A percentile compares a stretch with the other conserved stretches of the same genome.
Evolutionary conservation across 2,797 vertebrate species (phyloP).

Genomic region (Petrocephalus sullivani): DNA sequence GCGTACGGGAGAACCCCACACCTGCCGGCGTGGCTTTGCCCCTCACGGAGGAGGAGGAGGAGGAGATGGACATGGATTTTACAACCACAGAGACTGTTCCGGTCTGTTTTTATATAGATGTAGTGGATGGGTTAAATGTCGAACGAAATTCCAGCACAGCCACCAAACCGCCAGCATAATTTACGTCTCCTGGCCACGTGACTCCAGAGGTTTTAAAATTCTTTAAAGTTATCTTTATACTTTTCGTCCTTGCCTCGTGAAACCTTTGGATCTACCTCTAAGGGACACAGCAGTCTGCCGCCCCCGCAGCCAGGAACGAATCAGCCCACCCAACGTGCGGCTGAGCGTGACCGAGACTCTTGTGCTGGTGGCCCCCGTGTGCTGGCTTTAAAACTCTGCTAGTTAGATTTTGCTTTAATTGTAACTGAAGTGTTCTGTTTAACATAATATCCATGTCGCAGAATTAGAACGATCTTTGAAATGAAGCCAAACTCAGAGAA

Average conservation of each 20-base stretch:
- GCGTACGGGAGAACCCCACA: background rate
- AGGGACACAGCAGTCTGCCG: background rate
- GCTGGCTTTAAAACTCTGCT: background rate
- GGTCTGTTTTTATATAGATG: background rate
- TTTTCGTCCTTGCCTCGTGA: background rate
- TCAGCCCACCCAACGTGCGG: background rate
- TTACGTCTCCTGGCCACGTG: background rate
- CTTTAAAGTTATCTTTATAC: background rate
- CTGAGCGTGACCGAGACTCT: background rate
- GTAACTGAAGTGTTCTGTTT: background rate
- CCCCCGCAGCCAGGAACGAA: background rate
- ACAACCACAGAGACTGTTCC: background rate
- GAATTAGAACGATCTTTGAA: background rate
- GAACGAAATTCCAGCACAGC: background rate
- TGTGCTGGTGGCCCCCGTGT: background rate
- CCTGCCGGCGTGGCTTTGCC: background rate
- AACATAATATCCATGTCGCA: background rate
- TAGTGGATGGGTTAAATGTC: background rate
- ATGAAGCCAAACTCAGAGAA: background rate
- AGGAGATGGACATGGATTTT: background rate
- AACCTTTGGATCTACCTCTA: constrained; percentile 9
- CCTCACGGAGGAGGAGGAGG: background rate
- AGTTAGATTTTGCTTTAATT: background rate
- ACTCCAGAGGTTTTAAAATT: background rate
- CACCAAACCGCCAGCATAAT: background rate